Evolutionary conservation across 2,797 vertebrate genomes (phyloP).

Genomic region (Microctenopoma steveboyesi): DNA sequence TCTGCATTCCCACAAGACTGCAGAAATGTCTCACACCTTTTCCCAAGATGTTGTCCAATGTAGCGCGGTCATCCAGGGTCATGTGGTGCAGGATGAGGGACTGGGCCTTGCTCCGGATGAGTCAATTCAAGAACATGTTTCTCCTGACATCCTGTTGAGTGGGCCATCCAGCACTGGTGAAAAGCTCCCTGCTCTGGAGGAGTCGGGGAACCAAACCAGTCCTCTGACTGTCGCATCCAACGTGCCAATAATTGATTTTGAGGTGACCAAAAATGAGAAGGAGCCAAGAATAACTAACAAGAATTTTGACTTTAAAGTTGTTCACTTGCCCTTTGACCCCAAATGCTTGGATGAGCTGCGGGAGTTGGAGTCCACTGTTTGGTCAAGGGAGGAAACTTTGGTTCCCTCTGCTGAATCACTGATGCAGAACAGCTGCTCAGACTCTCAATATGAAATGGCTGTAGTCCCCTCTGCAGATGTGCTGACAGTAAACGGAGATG

Average conservation of each 20-base stretch:
- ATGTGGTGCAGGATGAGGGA: slow-evolving; percentile 21
- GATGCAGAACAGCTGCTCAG: slow-evolving; percentile 41
- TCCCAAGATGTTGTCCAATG: slow-evolving; percentile 69
- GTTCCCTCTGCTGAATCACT: slow-evolving; percentile 63
- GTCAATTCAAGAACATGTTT: slow-evolving; percentile 46
- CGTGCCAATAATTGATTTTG: slow-evolving; percentile 10
- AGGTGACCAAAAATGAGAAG: not conserved
- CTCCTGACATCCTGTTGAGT: slow-evolving; percentile 73
- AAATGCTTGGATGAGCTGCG: slow-evolving; percentile 73
- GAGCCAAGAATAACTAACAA: slow-evolving; percentile 25
- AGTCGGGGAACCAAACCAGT: slow-evolving; percentile 15
- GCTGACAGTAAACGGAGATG: not conserved
- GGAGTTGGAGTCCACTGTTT: slow-evolving; percentile 77
- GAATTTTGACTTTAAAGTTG: slow-evolving; percentile 62
- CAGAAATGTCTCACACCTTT: slow-evolving; percentile 64
- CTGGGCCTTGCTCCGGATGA: slow-evolving; percentile 16
- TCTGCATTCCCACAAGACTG: slow-evolving; percentile 63
- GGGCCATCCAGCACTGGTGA: slow-evolving; percentile 28
- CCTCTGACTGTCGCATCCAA: not conserved
- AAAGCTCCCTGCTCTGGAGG: slow-evolving; percentile 25
- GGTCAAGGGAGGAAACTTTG: slow-evolving; percentile 77
- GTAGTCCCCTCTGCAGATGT: slow-evolving; percentile 23
- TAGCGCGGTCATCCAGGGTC: slow-evolving; percentile 54
- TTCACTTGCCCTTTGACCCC: slow-evolving; percentile 74
- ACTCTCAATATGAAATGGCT: slow-evolving; percentile 17